These are phyloP conservation scores for Sebastes oblongus DNA, from an alignment of 2,797 vertebrate genomes.

Conservation along the genomic window DNA sequence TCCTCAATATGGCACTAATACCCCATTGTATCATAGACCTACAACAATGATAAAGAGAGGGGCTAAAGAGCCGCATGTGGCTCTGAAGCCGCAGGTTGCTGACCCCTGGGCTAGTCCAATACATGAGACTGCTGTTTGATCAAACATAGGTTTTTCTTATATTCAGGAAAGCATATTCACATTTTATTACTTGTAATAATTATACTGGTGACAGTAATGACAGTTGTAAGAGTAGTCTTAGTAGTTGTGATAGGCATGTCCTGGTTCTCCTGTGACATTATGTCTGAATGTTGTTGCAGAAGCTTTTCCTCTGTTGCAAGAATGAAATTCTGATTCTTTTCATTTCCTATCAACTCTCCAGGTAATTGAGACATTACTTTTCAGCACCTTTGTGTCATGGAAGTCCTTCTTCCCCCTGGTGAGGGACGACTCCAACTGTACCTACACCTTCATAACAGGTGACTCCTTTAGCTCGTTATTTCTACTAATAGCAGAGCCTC, in stretches of 20 bases:
- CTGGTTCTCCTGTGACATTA: neutral
- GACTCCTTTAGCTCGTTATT: neutral
- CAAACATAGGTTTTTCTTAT: neutral
- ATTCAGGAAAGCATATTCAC: neutral
- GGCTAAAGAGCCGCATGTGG: no score
- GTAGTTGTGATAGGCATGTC: neutral
- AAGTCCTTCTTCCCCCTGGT: conserved; percentile 85
- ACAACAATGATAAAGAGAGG: no score
- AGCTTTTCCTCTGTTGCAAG: neutral
- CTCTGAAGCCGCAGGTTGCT: no score
- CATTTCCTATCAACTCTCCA: conserved; percentile 19
- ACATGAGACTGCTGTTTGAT: neutral
- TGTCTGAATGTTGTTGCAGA: neutral
- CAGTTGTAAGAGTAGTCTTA: neutral
- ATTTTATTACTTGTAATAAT: no score
- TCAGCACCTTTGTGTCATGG: conserved; percentile 86
- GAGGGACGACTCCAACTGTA: conserved; percentile 78
- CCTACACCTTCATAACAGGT: conserved; percentile 90
- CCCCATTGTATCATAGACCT: no score
- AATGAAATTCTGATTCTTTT: neutral
- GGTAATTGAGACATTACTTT: conserved; percentile 83
- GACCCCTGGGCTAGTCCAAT: neutral
- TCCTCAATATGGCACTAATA: no score
- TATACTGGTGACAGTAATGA: neutral
- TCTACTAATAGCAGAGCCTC: neutral